These are phyloP conservation scores for Acarapis woodi DNA, from an alignment of 1,140 invertebrate genomes.

Conservation along the genomic window DNA sequence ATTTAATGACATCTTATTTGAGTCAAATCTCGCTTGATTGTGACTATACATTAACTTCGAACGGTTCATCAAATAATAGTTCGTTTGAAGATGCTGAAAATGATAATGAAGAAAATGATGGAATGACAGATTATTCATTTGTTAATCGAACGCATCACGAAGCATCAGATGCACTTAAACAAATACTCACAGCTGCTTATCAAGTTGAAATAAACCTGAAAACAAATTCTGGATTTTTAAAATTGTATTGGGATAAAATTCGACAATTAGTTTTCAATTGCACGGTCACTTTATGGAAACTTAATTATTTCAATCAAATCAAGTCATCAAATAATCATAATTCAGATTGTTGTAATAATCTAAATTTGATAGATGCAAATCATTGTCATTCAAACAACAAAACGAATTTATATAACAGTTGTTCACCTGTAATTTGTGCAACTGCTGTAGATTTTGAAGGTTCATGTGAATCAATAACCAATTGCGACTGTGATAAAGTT, in stretches of 20 bases:
- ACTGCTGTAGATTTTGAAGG: no score
- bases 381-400: no score
- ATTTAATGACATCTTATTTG: background rate
- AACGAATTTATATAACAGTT: no score
- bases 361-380: no score
- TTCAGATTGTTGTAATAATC: no score
- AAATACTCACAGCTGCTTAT: constrained; percentile 40
- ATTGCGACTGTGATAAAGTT: no score
- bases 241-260: constrained; percentile 41
- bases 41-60: background rate
- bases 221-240: constrained; percentile 38
- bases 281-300: no score
- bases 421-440: no score
- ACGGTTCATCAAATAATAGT: background rate
- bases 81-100: background rate
- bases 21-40: background rate
- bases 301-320: no score
- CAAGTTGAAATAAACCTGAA: constrained; percentile 44
- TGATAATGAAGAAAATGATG: no score
- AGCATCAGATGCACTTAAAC: constrained; percentile 31
- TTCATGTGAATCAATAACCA: no score
- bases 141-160: constrained; percentile 15
- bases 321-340: no score
- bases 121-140: background rate
- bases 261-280: constrained; percentile 26